Conservation (phyloP, 1,140 invertebrate genomes). For the Hetaerina americana region DNA sequence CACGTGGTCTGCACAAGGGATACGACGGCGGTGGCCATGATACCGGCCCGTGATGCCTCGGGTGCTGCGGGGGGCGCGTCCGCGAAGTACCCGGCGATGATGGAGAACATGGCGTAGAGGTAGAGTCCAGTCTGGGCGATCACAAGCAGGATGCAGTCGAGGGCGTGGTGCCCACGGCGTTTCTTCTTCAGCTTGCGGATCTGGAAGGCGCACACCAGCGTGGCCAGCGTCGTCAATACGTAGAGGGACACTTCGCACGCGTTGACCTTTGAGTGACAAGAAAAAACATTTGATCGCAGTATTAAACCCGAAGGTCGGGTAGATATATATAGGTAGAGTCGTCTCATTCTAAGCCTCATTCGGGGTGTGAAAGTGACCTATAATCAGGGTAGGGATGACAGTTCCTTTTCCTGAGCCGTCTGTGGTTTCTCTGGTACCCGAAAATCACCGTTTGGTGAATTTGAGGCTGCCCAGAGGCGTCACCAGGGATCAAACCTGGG, state of each 20-base stretch:
- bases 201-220: conserved; percentile 16
- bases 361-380: no score
- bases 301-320: no score
- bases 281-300: no score
- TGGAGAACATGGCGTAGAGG: conserved; percentile 75
- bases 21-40: conserved; percentile 40
- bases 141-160: conserved; percentile 74
- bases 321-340: no score
- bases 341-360: no score
- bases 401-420: no score
- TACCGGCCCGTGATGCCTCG: conserved; percentile 31
- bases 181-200: conserved; percentile 32
- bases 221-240: neutral
- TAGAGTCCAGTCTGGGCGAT: conserved; percentile 80
- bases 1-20: conserved; percentile 53
- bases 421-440: no score
- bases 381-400: no score
- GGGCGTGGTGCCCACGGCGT: conserved; percentile 36
- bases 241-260: neutral
- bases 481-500: no score
- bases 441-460: no score
- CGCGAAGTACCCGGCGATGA: conserved; percentile 64
- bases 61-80: conserved; percentile 38
- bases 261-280: no score
- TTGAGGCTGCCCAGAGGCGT: no score